Percentiles rank a stretch among this genome's conserved stretches.
Evolutionary conservation across 2,888 invertebrate species (phyloP).

Genomic region (Orgyia antiqua): DNA sequence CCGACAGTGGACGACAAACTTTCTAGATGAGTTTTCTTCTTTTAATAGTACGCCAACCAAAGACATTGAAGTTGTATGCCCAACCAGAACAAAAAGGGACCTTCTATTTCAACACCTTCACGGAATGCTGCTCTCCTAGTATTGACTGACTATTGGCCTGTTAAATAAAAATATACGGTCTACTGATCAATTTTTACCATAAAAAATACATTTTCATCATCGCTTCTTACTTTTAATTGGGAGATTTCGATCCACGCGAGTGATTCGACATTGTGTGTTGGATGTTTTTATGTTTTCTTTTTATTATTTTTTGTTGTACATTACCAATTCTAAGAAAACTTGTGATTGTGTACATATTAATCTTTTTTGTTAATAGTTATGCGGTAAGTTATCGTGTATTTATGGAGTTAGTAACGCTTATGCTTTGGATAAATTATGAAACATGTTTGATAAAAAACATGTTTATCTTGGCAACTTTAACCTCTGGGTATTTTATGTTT

Average conservation of each 20-base stretch:
- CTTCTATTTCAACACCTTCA: conserved; percentile 30
- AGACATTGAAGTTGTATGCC: too few relatives aligned
- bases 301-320: conserved; percentile 4
- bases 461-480: too few relatives aligned
- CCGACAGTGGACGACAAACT: too few relatives aligned
- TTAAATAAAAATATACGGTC: conserved; percentile 33
- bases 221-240: conserved; percentile 19
- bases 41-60: too few relatives aligned
- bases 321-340: conserved; percentile 10
- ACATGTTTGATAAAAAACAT: too few relatives aligned
- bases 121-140: conserved; percentile 11
- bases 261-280: conserved; percentile 17
- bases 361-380: conserved; percentile 10
- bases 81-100: conserved; percentile 23
- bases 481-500: too few relatives aligned
- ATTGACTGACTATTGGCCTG: conserved; percentile 26
- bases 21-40: too few relatives aligned
- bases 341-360: conserved; percentile 12
- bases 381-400: neutral
- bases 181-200: conserved; percentile 7
- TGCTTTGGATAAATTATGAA: neutral
- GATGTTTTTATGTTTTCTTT: conserved; percentile 1
- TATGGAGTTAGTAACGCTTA: conserved; percentile 1
- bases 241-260: conserved; percentile 22
- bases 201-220: conserved; percentile 26